phyloP scores from a whole-genome alignment of 2,113 vertebrate species.

The Neodontobutis hainanensis region DNA sequence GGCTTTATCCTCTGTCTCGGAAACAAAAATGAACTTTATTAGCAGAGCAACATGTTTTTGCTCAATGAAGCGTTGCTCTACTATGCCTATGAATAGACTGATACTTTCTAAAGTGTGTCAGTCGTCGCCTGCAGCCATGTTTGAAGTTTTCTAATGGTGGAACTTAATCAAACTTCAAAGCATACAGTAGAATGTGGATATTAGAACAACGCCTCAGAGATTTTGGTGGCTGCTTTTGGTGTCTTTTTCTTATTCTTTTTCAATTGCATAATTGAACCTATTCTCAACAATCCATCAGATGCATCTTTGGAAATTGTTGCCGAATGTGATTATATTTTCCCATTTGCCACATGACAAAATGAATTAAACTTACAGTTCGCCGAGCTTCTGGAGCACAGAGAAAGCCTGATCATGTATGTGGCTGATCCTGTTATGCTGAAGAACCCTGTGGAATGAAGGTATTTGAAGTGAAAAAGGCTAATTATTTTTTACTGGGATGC shows the following conservation, averaged over 20 bases:
- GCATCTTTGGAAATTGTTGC: neutral
- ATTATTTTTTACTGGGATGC: neutral
- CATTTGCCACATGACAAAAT: neutral
- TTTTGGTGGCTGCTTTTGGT: too few relatives aligned
- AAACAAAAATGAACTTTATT: conserved; percentile 7
- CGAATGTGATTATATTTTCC: too few relatives aligned
- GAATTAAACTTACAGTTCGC: conserved; percentile 88
- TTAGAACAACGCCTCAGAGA: neutral
- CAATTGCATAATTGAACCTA: neutral
- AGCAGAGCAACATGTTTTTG: conserved; percentile 4
- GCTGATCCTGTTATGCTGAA: conserved; percentile 89
- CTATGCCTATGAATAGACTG: neutral
- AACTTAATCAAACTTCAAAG: conserved; percentile 4
- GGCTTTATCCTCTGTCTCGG: neutral
- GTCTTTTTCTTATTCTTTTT: neutral
- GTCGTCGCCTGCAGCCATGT: neutral
- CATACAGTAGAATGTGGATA: neutral
- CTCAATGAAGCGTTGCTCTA: conserved; percentile 3
- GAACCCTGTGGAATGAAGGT: conserved; percentile 78
- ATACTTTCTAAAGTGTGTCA: neutral
- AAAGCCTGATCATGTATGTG: conserved; percentile 86
- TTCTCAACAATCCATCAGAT: neutral
- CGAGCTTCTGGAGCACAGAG: conserved; percentile 86
- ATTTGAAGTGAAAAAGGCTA: neutral
- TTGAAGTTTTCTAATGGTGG: neutral